phyloP scores from a whole-genome alignment of 1,140 invertebrate species.

The Brachionus angularis region DNA sequence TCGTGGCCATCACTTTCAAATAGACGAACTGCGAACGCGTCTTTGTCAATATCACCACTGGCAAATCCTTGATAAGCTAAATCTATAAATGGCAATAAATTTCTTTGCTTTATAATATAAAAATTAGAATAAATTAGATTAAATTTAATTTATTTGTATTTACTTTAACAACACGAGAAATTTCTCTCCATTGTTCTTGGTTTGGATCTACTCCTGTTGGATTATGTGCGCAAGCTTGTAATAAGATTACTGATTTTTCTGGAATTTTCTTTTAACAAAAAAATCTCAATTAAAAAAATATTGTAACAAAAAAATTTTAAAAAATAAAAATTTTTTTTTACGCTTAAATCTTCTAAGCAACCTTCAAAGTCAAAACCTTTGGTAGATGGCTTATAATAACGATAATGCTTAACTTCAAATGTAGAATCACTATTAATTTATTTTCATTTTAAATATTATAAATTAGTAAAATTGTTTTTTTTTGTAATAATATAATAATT shows the following conservation, averaged over 20 bases:
- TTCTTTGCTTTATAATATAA: slow-evolving; percentile 55
- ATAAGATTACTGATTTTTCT: slow-evolving; percentile 80
- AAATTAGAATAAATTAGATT: neutral
- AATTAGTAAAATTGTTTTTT: neutral
- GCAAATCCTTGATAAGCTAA: slow-evolving; percentile 98
- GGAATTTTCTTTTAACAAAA: slow-evolving; percentile 73
- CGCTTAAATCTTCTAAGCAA: slow-evolving; percentile 80
- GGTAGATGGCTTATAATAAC: slow-evolving; percentile 90
- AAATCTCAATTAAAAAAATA: slow-evolving; percentile 1
- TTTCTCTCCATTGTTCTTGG: slow-evolving; percentile 81
- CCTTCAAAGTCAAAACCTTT: slow-evolving; percentile 91
- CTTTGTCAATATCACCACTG: slow-evolving; percentile 74
- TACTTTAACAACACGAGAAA: slow-evolving; percentile 74
- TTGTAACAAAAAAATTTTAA: neutral
- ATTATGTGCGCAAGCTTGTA: slow-evolving; percentile 98
- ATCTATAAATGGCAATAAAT: slow-evolving; percentile 95
- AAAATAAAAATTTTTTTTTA: slow-evolving; percentile 59
- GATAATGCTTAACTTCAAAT: slow-evolving; percentile 80
- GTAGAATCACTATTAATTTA: slow-evolving; percentile 65
- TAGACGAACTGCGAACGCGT: slow-evolving; percentile 80
- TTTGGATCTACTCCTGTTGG: slow-evolving; percentile 82
- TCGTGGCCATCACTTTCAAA: slow-evolving; percentile 90
- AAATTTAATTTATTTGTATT: slow-evolving; percentile 48
- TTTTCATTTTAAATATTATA: slow-evolving; percentile 23
- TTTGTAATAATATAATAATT: neutral